These are phyloP conservation scores for Aphelenchoides fujianensis DNA, from an alignment of 1,140 invertebrate species.

Conservation along the genomic window DNA sequence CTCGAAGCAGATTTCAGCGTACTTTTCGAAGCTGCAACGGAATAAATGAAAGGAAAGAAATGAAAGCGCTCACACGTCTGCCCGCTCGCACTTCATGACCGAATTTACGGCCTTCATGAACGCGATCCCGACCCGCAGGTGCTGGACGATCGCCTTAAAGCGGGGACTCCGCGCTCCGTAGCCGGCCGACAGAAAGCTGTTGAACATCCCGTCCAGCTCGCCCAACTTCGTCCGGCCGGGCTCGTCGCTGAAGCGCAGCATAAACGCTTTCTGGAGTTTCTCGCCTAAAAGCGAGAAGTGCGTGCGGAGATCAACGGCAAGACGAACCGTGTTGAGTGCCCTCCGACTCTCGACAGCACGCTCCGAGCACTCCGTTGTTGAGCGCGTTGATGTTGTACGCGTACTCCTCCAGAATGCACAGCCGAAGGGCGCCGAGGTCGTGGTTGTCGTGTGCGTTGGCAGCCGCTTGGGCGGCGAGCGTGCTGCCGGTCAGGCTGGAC, in stretches of 20 bases:
- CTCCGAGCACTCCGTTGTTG: background rate
- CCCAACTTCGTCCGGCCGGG: background rate
- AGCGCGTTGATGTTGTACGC: constrained; percentile 14
- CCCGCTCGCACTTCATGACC: constrained; percentile 4
- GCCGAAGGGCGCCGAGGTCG: background rate
- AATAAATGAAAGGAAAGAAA: background rate
- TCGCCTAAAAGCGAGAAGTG: constrained; percentile 15
- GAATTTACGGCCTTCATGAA: constrained; percentile 12
- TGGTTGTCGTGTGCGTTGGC: constrained; percentile 21
- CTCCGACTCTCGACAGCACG: background rate
- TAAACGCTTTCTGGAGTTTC: constrained; percentile 1
- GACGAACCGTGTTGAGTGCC: constrained; percentile 5
- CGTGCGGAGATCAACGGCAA: background rate
- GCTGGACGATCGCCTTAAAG: constrained; percentile 18
- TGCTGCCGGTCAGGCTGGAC: background rate
- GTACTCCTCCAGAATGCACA: constrained; percentile 7
- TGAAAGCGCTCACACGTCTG: constrained; percentile 13
- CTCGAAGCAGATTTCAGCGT: constrained; percentile 9
- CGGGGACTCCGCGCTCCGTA: background rate
- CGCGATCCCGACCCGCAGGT: constrained; percentile 8
- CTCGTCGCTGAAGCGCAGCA: constrained; percentile 6
- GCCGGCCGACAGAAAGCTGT: constrained; percentile 13
- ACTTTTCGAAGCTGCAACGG: constrained; percentile 9
- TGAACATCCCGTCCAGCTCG: constrained; percentile 3
- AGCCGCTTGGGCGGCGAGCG: constrained; percentile 4